Conservation (phyloP, 2,888 invertebrate genomes). For the Phasia obesa region DNA sequence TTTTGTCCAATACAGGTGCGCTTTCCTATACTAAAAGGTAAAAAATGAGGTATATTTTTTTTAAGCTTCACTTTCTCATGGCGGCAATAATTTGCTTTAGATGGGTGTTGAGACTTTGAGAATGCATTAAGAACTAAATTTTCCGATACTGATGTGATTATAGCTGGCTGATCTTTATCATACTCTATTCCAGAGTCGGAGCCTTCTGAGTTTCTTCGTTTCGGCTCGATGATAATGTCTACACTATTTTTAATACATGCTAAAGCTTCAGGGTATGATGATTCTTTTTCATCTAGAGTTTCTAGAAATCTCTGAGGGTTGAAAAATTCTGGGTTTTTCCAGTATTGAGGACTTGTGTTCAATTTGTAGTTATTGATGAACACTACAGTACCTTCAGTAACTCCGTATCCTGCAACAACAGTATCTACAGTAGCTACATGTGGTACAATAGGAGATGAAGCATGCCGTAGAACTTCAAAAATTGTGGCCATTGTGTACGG, state of each 20-base stretch:
- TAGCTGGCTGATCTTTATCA: conserved; percentile 77
- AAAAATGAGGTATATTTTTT: conserved; percentile 87
- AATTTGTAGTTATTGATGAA: conserved; percentile 93
- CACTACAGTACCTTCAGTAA: conserved; percentile 90
- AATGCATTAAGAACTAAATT: conserved; percentile 16
- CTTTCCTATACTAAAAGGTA: conserved; percentile 93
- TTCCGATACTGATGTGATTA: conserved; percentile 35
- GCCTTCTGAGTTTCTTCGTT: conserved; percentile 82
- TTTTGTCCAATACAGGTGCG: conserved; percentile 93
- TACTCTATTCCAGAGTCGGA: conserved; percentile 85
- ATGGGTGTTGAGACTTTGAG: not conserved
- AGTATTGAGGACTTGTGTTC: conserved; percentile 88
- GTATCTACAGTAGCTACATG: conserved; percentile 92
- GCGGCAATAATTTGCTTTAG: not conserved
- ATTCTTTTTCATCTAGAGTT: not conserved
- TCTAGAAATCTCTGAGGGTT: conserved; percentile 89
- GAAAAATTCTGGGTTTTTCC: conserved; percentile 89
- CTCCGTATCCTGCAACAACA: conserved; percentile 87
- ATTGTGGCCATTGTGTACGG: conserved; percentile 92
- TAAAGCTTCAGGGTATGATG: not conserved
- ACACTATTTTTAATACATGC: not conserved
- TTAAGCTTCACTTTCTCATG: conserved; percentile 78
- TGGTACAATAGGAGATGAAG: conserved; percentile 94
- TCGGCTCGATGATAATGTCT: conserved; percentile 13
- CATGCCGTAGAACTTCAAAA: conserved; percentile 89